A percentile compares a stretch with the other conserved stretches of the same genome.
phyloP scores from a whole-genome alignment of 2,797 vertebrate genomes.

The Trematomus bernacchii region DNA sequence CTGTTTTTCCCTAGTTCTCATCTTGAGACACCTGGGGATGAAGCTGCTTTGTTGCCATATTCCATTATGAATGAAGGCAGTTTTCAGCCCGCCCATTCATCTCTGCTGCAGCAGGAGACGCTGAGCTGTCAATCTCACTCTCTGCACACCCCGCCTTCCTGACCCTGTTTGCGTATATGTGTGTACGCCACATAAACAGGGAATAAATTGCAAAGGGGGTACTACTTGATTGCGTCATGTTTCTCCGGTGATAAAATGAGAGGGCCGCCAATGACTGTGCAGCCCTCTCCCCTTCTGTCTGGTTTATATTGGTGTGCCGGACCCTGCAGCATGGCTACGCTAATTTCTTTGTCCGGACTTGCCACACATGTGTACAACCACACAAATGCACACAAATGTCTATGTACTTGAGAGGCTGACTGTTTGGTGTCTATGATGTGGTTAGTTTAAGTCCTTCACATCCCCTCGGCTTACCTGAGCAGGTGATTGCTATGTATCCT shows the following conservation, averaged over 20 bases:
- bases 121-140: constrained; percentile 53
- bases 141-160: constrained; percentile 26
- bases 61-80: constrained; percentile 80
- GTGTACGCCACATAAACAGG: constrained; percentile 20
- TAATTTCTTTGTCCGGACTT: constrained; percentile 39
- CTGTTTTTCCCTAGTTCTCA: constrained; percentile 12
- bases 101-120: constrained; percentile 59
- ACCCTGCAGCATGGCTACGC: constrained; percentile 18
- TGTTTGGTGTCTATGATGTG: constrained; percentile 24
- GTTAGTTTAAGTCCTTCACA: constrained; percentile 38
- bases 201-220: constrained; percentile 21
- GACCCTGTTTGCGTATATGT: constrained; percentile 38
- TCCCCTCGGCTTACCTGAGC: constrained; percentile 22
- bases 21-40: constrained; percentile 61
- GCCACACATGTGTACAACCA: constrained; percentile 14
- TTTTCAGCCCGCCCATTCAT: constrained; percentile 74
- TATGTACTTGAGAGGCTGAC: constrained; percentile 47
- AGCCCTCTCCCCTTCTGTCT: constrained; percentile 36
- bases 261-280: constrained; percentile 15
- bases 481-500: constrained; percentile 34
- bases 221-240: constrained; percentile 18
- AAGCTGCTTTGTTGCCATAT: constrained; percentile 66
- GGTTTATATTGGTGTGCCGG: constrained; percentile 27
- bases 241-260: constrained; percentile 46
- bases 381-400: not conserved